phyloP scores from a whole-genome alignment of 2,888 invertebrate species.

The Rhabditoides inermis region DNA sequence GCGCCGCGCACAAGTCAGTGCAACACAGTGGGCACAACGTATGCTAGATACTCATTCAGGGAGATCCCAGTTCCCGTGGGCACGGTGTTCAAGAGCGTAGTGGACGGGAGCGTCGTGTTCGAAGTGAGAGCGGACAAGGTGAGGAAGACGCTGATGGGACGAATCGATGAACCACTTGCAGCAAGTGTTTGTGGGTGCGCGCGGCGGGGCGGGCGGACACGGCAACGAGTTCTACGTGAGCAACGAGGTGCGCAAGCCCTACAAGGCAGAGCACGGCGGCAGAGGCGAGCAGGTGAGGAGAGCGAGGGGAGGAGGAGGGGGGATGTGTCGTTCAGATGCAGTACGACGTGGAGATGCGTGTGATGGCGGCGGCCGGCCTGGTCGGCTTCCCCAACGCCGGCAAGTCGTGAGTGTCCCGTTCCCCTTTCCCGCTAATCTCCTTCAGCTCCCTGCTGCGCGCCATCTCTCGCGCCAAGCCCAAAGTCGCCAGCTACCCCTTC shows the following conservation, averaged over 20 bases:
- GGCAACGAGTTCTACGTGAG: slow-evolving; percentile 86
- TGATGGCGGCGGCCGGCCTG: slow-evolving; percentile 89
- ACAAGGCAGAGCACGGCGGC: slow-evolving; percentile 78
- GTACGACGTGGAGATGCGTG: slow-evolving; percentile 74
- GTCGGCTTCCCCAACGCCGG: slow-evolving; percentile 86
- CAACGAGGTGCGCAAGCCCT: slow-evolving; percentile 70
- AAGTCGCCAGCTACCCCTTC: slow-evolving; percentile 84
- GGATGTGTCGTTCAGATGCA: slow-evolving; percentile 46
- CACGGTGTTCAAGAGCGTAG: slow-evolving; percentile 19
- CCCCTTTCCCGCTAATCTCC: not conserved
- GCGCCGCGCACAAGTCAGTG: too few species aligned
- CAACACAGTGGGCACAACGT: too few species aligned
- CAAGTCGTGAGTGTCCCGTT: slow-evolving; percentile 62
- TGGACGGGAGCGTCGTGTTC: slow-evolving; percentile 8
- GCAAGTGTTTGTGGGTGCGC: slow-evolving; percentile 78
- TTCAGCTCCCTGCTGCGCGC: slow-evolving; percentile 68
- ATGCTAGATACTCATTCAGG: too few species aligned
- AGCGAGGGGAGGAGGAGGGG: not conserved
- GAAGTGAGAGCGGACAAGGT: slow-evolving; percentile 9
- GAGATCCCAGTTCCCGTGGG: slow-evolving; percentile 25
- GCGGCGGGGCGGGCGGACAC: slow-evolving; percentile 89
- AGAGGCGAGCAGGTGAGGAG: slow-evolving; percentile 65
- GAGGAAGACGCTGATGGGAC: not conserved
- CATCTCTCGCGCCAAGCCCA: slow-evolving; percentile 75
- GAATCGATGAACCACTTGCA: slow-evolving; percentile 54